phyloP scores from a whole-genome alignment of 1,140 invertebrate genomes.

The Rhopalosiphum maidis region DNA sequence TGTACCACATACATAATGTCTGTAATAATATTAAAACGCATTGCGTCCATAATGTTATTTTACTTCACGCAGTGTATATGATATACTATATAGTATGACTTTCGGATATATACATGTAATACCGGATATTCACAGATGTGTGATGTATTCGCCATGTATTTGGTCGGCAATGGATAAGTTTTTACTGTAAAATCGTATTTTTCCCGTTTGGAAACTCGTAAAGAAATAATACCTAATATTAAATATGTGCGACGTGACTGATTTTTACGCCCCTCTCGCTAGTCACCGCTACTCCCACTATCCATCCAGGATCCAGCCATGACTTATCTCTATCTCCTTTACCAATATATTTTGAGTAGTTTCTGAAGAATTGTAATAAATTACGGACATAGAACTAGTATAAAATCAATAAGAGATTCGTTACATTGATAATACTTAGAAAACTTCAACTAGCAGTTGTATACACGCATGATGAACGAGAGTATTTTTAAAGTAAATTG shows the following conservation, averaged over 20 bases:
- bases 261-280: neutral
- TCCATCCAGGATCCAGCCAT: neutral
- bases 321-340: neutral
- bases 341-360: constrained; percentile 1
- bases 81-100: neutral
- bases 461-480: too few relatives aligned
- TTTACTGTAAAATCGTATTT: neutral
- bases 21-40: neutral
- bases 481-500: neutral
- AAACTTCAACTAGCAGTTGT: neutral
- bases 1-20: neutral
- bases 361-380: neutral
- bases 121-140: neutral
- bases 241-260: constrained; percentile 1
- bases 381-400: neutral
- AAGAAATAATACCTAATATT: neutral
- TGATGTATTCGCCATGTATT: neutral
- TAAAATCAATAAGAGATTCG: constrained; percentile 30
- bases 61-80: neutral
- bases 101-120: neutral
- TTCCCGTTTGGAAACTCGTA: neutral
- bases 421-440: neutral
- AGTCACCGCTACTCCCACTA: neutral
- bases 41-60: neutral
- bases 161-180: neutral